phyloP scores from a whole-genome alignment of 2,888 invertebrate species.

The Mesorhabditis sp. region DNA sequence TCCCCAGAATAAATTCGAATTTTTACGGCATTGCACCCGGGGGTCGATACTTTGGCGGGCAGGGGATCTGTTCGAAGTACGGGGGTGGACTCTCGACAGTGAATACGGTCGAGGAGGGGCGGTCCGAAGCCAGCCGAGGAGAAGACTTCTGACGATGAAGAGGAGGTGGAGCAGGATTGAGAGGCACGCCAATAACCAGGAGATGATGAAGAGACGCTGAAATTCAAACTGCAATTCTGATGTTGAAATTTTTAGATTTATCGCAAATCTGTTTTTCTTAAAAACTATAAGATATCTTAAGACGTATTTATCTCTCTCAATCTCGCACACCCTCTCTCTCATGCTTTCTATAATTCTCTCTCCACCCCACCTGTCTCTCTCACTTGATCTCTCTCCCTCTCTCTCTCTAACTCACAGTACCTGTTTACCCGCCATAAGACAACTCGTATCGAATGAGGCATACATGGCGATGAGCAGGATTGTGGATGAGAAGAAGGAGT shows the following conservation, averaged over 20 bases:
- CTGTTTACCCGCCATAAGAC: background rate
- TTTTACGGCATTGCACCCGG: background rate
- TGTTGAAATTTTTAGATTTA: too few species aligned
- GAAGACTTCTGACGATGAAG: background rate
- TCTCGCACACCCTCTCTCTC: too few species aligned
- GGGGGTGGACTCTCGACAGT: constrained; percentile 3
- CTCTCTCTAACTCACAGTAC: background rate
- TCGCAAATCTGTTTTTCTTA: too few species aligned
- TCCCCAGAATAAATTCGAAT: background rate
- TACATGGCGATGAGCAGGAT: constrained; percentile 1
- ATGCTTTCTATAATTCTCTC: too few species aligned
- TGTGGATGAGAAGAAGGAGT: background rate
- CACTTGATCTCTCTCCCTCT: background rate
- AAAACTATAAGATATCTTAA: too few species aligned
- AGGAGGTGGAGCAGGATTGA: background rate
- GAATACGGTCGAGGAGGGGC: background rate
- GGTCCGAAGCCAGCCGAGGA: background rate
- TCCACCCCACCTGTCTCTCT: too few species aligned
- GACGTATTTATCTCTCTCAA: too few species aligned
- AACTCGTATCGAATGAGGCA: background rate
- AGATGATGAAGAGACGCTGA: background rate
- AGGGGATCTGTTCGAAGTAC: constrained; percentile 1
- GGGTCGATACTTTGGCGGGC: background rate
- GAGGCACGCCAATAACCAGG: background rate
- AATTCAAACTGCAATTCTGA: background rate